Evolutionary conservation across 2,113 vertebrate genomes (phyloP).

Genomic region (Triplophysa siluroides): DNA sequence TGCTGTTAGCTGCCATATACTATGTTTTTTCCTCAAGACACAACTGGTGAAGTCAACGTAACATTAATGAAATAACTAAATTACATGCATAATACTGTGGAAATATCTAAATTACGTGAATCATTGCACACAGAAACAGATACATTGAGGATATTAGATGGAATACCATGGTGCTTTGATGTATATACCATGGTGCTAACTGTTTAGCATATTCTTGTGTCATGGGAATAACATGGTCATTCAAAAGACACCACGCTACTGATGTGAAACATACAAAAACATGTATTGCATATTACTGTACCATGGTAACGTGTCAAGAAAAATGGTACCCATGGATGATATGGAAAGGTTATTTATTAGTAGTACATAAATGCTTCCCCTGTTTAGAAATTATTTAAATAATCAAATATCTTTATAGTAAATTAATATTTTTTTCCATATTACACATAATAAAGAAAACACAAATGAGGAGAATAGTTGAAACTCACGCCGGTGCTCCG

Average conservation of each 20-base stretch:
- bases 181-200: background rate
- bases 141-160: background rate
- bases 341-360: too few relatives aligned
- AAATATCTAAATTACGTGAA: background rate
- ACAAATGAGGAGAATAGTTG: background rate
- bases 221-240: too few relatives aligned
- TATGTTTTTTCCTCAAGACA: too few relatives aligned
- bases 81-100: too few relatives aligned
- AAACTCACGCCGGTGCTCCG: slow-evolving; percentile 85
- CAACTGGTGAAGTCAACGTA: background rate
- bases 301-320: too few relatives aligned
- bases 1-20: too few relatives aligned
- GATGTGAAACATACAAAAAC: background rate
- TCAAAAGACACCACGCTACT: background rate
- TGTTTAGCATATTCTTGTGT: too few relatives aligned
- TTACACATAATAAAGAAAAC: background rate
- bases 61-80: background rate
- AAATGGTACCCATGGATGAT: too few relatives aligned
- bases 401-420: background rate
- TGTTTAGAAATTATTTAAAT: background rate
- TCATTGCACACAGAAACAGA: background rate
- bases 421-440: background rate
- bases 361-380: too few relatives aligned
- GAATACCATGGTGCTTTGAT: background rate
- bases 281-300: background rate